Base-by-base conservation (phyloP, 2,113 vertebrate species). In the Pogonocichla stellata region DNA sequence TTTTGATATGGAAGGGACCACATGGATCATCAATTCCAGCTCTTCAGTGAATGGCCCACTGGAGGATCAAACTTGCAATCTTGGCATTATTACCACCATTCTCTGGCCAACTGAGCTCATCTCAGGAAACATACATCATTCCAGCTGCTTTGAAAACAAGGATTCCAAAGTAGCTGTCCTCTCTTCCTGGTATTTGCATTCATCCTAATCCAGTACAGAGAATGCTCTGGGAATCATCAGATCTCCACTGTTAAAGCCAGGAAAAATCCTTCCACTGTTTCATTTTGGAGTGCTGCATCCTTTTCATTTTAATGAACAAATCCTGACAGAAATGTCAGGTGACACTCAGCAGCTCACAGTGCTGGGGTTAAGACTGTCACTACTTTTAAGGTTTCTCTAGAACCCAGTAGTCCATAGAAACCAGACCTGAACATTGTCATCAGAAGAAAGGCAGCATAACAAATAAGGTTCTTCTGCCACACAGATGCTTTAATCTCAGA, bases 71-170 rank as follows among this genome's bases (percentile, higher is more conserved):
- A 97, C 90, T 95, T 92, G 72, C 66, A 93, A 94, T 89, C 92
- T 88, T 97, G 90, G 92, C 72, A 45, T 97, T 96, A 96, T 93
- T 95, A 42, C 22, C 54, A 97, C 86, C 86, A 94, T 93, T 92
- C 89, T 97, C 94, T 96, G 95, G 95, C 95, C 95, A 97, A 53
- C 95, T 96, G 95, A 97, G 86, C 91, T 97, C 29, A 61, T 61
- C 6, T 26, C 40, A 61, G 79, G 40, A 69, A 82, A 54, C 48
- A 15, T 3, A 60, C 58, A 23, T 43, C 60, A 70, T 88, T 80
- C 22, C 62, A 91, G 66, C 71, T 85, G 50, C 70, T 92, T 70
- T 61, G 45, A 82, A 73, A 72, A 74, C 25, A 50, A 65, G 20
- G 36, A 24, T 88, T 62, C 64, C 26, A 72, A 42, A 90, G 74